Evolutionary conservation across 2,888 invertebrate genomes (phyloP), one percentile per base, ranked within the genome.

Genomic region (Camptogramma bilineatum): DNA sequence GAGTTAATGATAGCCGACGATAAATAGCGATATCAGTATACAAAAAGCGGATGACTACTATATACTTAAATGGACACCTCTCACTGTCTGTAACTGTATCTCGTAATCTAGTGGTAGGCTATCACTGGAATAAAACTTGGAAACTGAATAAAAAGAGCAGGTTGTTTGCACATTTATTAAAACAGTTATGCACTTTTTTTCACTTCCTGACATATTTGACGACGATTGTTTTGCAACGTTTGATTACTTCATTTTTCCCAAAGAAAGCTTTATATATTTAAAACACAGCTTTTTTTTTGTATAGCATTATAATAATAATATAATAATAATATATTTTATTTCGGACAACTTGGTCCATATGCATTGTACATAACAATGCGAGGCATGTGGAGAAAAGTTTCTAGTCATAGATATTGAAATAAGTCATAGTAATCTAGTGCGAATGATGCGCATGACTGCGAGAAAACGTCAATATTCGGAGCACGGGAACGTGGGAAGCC

Each of bases 401-500:
- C 66, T 64, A 62, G 64, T 66, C 64, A 65, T 64, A 62, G 57
- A 39, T 57, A 59, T 64, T 62, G 58, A 63, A 66, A 70, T 61
- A 69, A 62, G 66, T 63, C 60, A 56, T 61, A 52, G 59, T 66
- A 63, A 70, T 69, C 69, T 72, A 72, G 70, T 68, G 53, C 71
- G 57, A 67, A 68, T 70, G 59, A 70, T 63, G 62, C 39, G 58
- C 50, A 61, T 42, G 61, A 57, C 62, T 63, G 58, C 62, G 69
- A 71, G 72, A 72, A 72, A 70, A 69, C 63, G 61, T 69, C 70
- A 71, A 71, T 85, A 90, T 90, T 88, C 82, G 83, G 88, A 88
- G 85, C 86, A 87, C 82, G 83, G 83, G 86, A 83, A 84, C 90
- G 87, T 90, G 88, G 85, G 88, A 89, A 89, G 77, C 82, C 79